phyloP scores from a whole-genome alignment of 2,797 vertebrate genomes.

The Pelochelys cantorii region DNA sequence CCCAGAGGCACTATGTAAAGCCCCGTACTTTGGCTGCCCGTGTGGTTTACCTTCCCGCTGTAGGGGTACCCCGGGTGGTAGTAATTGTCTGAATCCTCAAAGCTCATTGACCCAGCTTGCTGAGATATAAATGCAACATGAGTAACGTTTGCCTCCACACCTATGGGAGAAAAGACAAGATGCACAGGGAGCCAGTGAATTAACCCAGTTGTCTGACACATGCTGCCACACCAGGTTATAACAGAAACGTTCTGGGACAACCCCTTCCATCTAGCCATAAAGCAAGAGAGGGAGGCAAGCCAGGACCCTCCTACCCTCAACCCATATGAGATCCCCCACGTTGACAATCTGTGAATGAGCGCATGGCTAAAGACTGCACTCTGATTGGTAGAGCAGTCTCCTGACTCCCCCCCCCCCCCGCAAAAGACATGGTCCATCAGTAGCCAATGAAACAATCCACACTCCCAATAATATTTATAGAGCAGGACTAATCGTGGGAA shows the following conservation, averaged over 20 bases:
- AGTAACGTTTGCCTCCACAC: slow-evolving; percentile 35
- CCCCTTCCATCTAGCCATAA: neutral
- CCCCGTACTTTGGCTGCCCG: neutral
- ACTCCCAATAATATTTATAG: neutral
- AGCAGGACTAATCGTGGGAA: neutral
- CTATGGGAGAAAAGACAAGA: neutral
- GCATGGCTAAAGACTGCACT: neutral
- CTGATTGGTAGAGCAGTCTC: neutral
- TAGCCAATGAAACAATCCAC: neutral
- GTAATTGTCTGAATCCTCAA: slow-evolving; percentile 48
- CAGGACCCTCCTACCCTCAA: too few species aligned
- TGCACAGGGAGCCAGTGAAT: neutral
- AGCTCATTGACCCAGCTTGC: slow-evolving; percentile 42
- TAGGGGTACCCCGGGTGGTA: slow-evolving; percentile 54
- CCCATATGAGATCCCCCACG: too few species aligned
- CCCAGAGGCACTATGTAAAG: neutral
- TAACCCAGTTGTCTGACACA: neutral
- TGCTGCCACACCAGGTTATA: neutral
- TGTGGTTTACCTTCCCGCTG: slow-evolving; percentile 49
- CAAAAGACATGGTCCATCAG: neutral
- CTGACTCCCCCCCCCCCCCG: neutral
- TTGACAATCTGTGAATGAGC: neutral
- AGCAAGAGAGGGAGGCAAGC: neutral
- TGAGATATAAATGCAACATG: slow-evolving; percentile 27
- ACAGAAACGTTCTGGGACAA: neutral